Percentiles rank a stretch among this genome's conserved stretches.
These are phyloP conservation scores for Pogonocherus hispidulus DNA, from an alignment of 2,888 invertebrate species.

Conservation along the genomic window DNA sequence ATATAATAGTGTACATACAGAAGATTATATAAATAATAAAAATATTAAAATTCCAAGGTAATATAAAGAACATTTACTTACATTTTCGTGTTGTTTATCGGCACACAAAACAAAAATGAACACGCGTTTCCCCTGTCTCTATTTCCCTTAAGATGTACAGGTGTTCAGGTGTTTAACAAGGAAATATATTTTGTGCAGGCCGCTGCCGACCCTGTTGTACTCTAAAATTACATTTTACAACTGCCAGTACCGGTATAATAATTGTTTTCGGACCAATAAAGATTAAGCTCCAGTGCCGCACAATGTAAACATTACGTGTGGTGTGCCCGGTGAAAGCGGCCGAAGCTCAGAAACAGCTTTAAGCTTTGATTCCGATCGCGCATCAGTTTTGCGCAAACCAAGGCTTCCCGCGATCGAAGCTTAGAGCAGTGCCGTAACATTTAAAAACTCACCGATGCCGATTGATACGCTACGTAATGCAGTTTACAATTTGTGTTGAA, in stretches of 20 bases:
- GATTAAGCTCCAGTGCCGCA: slow-evolving; percentile 14
- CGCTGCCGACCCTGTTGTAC: slow-evolving; percentile 4
- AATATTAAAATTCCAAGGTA: background rate
- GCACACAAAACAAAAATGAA: slow-evolving; percentile 1
- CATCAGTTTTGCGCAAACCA: slow-evolving; percentile 37
- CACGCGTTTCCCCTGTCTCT: background rate
- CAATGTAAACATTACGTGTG: slow-evolving; percentile 40
- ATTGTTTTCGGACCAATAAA: slow-evolving; percentile 26
- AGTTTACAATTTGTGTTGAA: no score
- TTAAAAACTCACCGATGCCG: slow-evolving; percentile 1
- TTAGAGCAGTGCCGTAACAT: slow-evolving; percentile 22
- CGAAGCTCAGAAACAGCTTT: slow-evolving; percentile 40
- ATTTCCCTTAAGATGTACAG: background rate
- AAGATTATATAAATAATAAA: no score
- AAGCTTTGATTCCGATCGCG: slow-evolving; percentile 38
- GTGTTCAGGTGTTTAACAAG: no score
- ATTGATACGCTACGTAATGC: background rate
- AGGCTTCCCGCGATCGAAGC: slow-evolving; percentile 39
- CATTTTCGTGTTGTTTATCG: slow-evolving; percentile 15
- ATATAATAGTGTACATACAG: no score
- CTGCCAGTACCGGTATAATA: slow-evolving; percentile 1
- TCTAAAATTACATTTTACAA: slow-evolving; percentile 35
- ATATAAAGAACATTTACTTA: slow-evolving; percentile 7
- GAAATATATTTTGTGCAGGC: no score
- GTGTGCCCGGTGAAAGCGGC: slow-evolving; percentile 34